Conservation (phyloP, 2,888 invertebrate species). For the Oligia fasciuncula region DNA sequence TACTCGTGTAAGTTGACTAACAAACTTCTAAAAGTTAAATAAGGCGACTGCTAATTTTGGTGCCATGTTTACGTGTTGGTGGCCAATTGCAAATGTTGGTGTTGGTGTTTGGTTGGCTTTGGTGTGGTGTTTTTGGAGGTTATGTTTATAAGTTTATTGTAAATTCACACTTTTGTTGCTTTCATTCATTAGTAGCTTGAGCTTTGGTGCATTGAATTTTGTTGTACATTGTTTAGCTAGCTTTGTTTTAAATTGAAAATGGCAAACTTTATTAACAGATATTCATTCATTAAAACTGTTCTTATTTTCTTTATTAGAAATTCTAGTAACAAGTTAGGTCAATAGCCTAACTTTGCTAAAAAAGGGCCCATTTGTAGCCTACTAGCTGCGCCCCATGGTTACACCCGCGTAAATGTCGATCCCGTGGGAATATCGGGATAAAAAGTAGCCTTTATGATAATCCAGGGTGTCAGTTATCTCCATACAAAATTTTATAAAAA, state of each 20-base stretch:
- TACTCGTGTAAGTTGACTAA: slow-evolving; percentile 62
- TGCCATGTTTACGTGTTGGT: slow-evolving; percentile 42
- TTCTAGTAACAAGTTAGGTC: background rate
- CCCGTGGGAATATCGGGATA: too few species aligned
- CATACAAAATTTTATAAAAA: too few species aligned
- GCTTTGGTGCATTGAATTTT: background rate
- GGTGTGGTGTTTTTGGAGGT: background rate
- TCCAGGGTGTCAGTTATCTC: too few species aligned
- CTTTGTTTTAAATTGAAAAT: background rate
- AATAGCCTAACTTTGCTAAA: background rate
- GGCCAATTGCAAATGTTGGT: slow-evolving; percentile 53
- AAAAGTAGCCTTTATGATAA: too few species aligned
- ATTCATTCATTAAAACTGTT: too few species aligned
- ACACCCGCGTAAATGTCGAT: too few species aligned
- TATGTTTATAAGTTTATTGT: background rate
- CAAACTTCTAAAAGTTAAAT: slow-evolving; percentile 70
- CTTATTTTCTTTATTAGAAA: background rate
- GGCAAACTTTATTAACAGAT: background rate
- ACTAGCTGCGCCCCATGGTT: too few species aligned
- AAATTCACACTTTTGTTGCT: background rate
- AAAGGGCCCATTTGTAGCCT: background rate
- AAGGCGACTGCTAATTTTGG: slow-evolving; percentile 53
- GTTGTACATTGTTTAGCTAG: too few species aligned
- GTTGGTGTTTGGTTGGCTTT: slow-evolving; percentile 27
- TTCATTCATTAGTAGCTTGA: background rate